phyloP scores from a whole-genome alignment of 2,888 invertebrate species.

The Lamellibrachia columna region DNA sequence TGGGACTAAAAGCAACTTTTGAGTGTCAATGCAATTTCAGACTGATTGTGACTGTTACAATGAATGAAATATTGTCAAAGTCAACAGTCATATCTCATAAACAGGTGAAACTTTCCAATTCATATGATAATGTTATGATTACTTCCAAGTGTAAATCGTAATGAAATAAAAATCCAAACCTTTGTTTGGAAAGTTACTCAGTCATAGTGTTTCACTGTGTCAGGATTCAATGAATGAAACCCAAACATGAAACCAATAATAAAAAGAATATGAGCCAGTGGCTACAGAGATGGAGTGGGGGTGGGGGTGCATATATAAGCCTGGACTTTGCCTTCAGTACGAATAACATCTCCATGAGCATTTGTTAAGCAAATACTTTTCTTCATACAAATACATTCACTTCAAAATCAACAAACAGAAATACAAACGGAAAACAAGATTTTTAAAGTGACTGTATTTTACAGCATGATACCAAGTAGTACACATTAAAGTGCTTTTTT shows the following conservation, averaged over 20 bases:
- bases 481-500: too few species aligned
- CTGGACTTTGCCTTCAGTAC: neutral
- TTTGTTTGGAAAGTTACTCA: neutral
- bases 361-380: neutral
- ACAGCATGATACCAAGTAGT: too few species aligned
- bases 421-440: too few species aligned
- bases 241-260: neutral
- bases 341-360: neutral
- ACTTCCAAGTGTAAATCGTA: neutral
- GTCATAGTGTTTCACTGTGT: neutral
- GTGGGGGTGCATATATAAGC: neutral
- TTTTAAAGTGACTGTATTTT: too few species aligned
- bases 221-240: neutral
- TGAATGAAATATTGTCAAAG: neutral
- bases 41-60: neutral
- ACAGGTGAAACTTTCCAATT: neutral
- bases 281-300: neutral
- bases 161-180: neutral
- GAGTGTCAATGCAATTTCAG: neutral
- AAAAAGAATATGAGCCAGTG: neutral
- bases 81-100: neutral
- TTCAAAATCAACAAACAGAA: too few species aligned
- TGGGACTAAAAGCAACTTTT: neutral
- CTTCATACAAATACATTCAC: too few species aligned
- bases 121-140: neutral